phyloP scores from a whole-genome alignment of 2,888 invertebrate species.

The Latrodectus elegans region DNA sequence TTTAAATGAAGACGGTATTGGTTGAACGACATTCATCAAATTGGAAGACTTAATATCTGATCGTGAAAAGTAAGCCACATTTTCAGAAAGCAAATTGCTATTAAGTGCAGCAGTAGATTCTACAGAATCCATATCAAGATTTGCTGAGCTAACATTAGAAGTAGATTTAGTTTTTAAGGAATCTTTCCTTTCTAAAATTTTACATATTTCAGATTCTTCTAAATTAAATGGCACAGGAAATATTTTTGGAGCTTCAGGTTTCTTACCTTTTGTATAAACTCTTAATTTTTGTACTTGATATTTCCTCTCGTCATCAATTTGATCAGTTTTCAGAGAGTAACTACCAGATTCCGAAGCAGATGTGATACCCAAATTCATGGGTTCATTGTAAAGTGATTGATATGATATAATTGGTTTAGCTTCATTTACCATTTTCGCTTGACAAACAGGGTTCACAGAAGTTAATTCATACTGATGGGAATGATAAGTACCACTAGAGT shows the following conservation, averaged over 20 bases:
- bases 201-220: constrained; percentile 47
- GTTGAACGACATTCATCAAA: not conserved
- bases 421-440: not conserved
- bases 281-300: constrained; percentile 64
- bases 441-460: not conserved
- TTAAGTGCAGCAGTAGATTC: constrained; percentile 9
- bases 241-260: constrained; percentile 55
- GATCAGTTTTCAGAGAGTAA: not conserved
- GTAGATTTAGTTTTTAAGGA: not conserved
- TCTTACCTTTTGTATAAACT: constrained; percentile 70
- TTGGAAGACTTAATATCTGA: not conserved
- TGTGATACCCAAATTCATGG: not conserved
- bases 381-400: constrained; percentile 8
- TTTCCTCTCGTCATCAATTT: constrained; percentile 13
- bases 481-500: not conserved
- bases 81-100: constrained; percentile 46
- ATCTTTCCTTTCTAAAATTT: constrained; percentile 44
- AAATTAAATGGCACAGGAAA: constrained; percentile 58
- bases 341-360: not conserved
- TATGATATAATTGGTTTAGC: constrained; percentile 37
- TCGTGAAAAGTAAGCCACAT: constrained; percentile 27
- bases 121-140: not conserved
- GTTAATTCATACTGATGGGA: constrained; percentile 1
- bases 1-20: constrained; percentile 18
- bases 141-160: constrained; percentile 1